phyloP scores from a whole-genome alignment of 1,140 invertebrate species.

The Philopotamus ludificatus region DNA sequence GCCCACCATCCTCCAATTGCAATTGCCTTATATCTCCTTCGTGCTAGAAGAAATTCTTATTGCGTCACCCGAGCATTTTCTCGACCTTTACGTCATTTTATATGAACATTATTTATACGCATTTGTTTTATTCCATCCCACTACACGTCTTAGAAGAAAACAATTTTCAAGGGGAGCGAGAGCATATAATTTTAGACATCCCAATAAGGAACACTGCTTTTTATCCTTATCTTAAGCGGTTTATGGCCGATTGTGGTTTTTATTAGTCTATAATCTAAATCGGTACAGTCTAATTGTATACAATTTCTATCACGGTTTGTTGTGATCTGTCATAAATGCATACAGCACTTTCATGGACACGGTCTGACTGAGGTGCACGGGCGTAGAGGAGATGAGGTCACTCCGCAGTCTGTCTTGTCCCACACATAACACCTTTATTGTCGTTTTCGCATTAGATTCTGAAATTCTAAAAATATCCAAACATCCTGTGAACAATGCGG shows the following conservation, averaged over 20 bases:
- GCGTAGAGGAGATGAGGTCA: constrained; percentile 14
- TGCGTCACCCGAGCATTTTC: neutral
- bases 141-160: too few relatives aligned
- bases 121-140: too few relatives aligned
- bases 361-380: constrained; percentile 4
- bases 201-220: too few relatives aligned
- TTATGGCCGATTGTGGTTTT: too few relatives aligned
- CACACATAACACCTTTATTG: constrained; percentile 10
- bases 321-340: too few relatives aligned
- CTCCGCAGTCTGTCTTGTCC: neutral
- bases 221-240: too few relatives aligned
- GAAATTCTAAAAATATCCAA: constrained; percentile 17
- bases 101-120: too few relatives aligned
- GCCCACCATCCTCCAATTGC: neutral
- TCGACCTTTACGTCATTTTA: neutral
- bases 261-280: too few relatives aligned
- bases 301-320: too few relatives aligned
- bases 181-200: too few relatives aligned
- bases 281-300: too few relatives aligned
- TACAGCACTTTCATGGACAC: neutral
- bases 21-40: neutral
- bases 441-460: constrained; percentile 1
- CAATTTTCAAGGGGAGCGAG: too few relatives aligned
- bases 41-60: neutral
- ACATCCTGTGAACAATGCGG: neutral